phyloP scores from a whole-genome alignment of 2,888 invertebrate species.

The Nebria brevicollis region DNA sequence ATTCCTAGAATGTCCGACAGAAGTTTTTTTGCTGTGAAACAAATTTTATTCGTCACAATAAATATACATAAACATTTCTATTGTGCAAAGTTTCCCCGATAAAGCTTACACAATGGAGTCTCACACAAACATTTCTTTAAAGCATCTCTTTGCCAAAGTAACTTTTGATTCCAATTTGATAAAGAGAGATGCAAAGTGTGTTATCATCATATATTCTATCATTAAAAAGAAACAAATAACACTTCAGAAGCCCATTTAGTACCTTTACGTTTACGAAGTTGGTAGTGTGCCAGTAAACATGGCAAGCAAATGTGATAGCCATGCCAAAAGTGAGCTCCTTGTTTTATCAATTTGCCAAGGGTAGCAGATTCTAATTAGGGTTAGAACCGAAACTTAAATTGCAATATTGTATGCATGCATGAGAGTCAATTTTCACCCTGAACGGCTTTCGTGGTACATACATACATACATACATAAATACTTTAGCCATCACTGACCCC shows the following conservation, averaged over 20 bases:
- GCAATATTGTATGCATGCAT: not conserved
- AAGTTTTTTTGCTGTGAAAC: too few relatives aligned
- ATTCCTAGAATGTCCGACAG: too few relatives aligned
- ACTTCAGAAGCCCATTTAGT: not conserved
- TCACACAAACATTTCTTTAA: too few relatives aligned
- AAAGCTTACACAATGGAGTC: too few relatives aligned
- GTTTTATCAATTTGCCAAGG: not conserved
- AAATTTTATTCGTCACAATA: too few relatives aligned
- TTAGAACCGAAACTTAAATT: constrained; percentile 1
- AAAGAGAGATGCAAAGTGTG: too few relatives aligned
- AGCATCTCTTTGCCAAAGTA: too few relatives aligned
- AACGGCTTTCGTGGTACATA: not conserved
- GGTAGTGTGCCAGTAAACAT: not conserved
- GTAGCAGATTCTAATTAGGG: constrained; percentile 5
- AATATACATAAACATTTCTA: too few relatives aligned
- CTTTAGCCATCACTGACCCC: constrained; percentile 18
- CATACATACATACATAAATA: not conserved
- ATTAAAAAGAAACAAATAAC: not conserved
- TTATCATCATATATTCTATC: not conserved
- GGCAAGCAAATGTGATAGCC: not conserved
- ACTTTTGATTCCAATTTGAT: too few relatives aligned
- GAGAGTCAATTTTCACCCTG: not conserved
- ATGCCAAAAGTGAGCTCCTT: not conserved
- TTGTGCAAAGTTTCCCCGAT: too few relatives aligned
- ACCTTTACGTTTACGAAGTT: not conserved